These are phyloP conservation scores for Epiperipatus broadwayi DNA, from an alignment of 2,888 invertebrate genomes.

Conservation along the genomic window DNA sequence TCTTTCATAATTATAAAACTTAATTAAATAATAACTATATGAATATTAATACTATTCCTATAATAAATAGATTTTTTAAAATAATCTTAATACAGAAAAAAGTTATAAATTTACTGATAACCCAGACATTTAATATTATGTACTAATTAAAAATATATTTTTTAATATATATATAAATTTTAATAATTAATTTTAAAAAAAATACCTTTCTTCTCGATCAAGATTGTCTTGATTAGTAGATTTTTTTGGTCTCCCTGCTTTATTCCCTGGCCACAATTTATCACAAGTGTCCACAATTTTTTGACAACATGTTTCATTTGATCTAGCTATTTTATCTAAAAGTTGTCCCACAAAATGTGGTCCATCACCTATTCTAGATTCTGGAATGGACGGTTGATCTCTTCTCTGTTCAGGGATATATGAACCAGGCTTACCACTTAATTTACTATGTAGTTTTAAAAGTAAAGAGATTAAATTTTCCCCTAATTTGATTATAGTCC, in stretches of 20 bases:
- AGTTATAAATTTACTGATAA: no score
- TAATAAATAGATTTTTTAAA: no score
- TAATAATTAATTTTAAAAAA: slow-evolving; percentile 1
- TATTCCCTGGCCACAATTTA: slow-evolving; percentile 47
- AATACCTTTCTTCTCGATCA: slow-evolving; percentile 52
- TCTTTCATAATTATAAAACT: no score
- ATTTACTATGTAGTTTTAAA: slow-evolving; percentile 68
- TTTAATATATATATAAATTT: slow-evolving; percentile 6
- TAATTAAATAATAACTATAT: no score
- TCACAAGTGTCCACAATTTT: slow-evolving; percentile 49
- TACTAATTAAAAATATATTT: no score
- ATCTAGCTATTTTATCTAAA: slow-evolving; percentile 43
- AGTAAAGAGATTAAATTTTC: slow-evolving; percentile 72
- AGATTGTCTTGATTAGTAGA: slow-evolving; percentile 37
- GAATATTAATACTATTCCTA: no score
- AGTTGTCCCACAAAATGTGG: slow-evolving; percentile 64
- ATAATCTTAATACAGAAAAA: no score
- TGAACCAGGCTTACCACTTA: slow-evolving; percentile 60
- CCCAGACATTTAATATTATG: no score
- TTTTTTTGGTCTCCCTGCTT: slow-evolving; percentile 10
- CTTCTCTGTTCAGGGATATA: slow-evolving; percentile 34
- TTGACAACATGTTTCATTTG: slow-evolving; percentile 33
- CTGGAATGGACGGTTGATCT: slow-evolving; percentile 1
- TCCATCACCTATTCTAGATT: slow-evolving; percentile 52
- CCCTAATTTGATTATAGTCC: no score